Percentiles rank a stretch among this genome's conserved stretches.
phyloP scores from a whole-genome alignment of 2,797 vertebrate genomes.

The Eleutherodactylus coqui region DNA sequence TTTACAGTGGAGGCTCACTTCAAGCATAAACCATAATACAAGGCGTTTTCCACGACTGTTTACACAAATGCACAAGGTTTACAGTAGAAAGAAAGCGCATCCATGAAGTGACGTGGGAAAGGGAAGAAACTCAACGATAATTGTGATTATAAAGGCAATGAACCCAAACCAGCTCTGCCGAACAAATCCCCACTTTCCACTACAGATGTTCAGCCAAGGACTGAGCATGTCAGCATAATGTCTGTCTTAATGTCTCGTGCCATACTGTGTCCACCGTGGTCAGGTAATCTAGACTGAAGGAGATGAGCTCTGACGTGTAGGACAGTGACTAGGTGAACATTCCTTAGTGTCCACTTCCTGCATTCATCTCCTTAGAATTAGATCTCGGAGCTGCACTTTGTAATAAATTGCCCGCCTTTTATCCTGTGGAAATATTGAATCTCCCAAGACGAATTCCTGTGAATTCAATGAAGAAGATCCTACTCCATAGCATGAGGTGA shows the following conservation, averaged over 20 bases:
- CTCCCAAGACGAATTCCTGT: background rate
- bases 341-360: background rate
- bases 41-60: constrained; percentile 63
- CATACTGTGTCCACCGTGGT: constrained; percentile 6
- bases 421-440: background rate
- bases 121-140: background rate
- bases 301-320: background rate
- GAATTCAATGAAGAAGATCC: background rate
- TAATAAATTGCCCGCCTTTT: constrained; percentile 5
- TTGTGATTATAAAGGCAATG: background rate
- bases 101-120: constrained; percentile 34
- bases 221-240: constrained; percentile 23
- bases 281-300: background rate
- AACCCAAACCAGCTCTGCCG: background rate
- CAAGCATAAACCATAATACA: constrained; percentile 92
- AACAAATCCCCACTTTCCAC: constrained; percentile 21
- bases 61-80: constrained; percentile 72
- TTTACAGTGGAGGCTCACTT: constrained; percentile 95
- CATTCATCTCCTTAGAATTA: background rate
- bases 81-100: constrained; percentile 39
- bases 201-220: constrained; percentile 40
- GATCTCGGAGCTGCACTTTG: background rate
- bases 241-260: constrained; percentile 41
- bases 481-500: background rate
- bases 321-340: background rate